A percentile compares a stretch with the other conserved stretches of the same genome.
These are phyloP conservation scores for Dicrurus megarhynchus DNA, from an alignment of 2,113 vertebrate genomes.

Conservation along the genomic window DNA sequence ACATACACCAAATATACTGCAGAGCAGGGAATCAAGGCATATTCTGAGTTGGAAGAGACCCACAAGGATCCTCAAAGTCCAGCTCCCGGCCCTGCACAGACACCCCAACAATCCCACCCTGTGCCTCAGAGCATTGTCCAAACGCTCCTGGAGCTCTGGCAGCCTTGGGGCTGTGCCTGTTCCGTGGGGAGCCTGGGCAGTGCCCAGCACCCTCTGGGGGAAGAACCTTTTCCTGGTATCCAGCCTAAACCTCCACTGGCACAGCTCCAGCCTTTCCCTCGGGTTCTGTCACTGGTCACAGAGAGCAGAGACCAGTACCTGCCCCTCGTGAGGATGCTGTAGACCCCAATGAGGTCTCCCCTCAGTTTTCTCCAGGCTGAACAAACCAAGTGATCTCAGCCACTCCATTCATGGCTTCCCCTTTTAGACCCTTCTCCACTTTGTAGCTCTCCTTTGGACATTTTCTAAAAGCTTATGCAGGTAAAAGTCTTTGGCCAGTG, in stretches of 20 bases:
- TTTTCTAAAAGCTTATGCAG: not conserved
- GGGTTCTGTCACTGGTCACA: not conserved
- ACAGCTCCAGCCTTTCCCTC: not conserved
- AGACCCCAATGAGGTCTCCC: not conserved
- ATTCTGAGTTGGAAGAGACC: not conserved
- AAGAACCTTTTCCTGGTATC: not conserved
- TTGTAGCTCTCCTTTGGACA: not conserved
- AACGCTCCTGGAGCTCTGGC: not conserved
- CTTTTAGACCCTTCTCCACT: not conserved
- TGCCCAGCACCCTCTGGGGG: not conserved
- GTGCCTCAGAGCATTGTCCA: not conserved
- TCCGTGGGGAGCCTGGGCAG: not conserved
- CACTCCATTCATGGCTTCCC: not conserved
- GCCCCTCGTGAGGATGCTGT: not conserved
- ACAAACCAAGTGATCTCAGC: not conserved
- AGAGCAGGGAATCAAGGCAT: not conserved
- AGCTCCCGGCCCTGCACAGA: not conserved
- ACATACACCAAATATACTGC: not conserved
- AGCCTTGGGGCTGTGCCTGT: rapidly evolving
- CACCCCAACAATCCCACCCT: not conserved
- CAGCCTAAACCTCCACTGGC: not conserved
- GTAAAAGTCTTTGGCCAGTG: not conserved
- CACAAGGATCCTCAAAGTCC: not conserved
- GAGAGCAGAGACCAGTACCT: not conserved
- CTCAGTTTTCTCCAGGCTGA: not conserved